Evolutionary conservation across 2,888 invertebrate genomes (phyloP).

Genomic region (Tipula unca): DNA sequence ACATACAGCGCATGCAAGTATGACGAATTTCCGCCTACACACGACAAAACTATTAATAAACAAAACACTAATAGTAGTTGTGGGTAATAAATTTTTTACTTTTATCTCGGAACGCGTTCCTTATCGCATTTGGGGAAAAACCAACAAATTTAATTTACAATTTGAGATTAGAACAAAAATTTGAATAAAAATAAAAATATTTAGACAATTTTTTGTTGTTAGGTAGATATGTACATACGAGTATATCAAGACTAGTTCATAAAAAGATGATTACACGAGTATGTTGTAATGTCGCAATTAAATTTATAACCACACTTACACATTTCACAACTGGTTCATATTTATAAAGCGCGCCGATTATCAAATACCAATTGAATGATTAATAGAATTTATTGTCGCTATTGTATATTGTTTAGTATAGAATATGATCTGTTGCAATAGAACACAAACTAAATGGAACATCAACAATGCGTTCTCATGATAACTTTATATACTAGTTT

Average conservation of each 20-base stretch:
- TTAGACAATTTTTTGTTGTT: background rate
- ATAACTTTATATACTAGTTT: background rate
- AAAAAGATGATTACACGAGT: background rate
- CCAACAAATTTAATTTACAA: background rate
- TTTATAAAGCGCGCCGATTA: background rate
- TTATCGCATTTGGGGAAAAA: background rate
- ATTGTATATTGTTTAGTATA: background rate
- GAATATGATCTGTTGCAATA: background rate
- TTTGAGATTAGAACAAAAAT: background rate
- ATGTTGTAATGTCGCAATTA: background rate
- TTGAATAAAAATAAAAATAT: background rate
- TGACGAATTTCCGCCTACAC: constrained; percentile 8
- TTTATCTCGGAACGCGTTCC: background rate
- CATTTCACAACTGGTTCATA: background rate
- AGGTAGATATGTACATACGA: background rate
- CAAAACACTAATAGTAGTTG: background rate
- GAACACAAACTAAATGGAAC: background rate
- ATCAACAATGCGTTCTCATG: background rate
- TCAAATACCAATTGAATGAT: constrained; percentile 14
- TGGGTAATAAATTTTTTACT: background rate
- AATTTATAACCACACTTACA: background rate
- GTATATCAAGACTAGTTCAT: background rate
- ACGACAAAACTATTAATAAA: constrained; percentile 14
- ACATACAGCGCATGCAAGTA: background rate
- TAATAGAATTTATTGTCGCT: background rate